Evolutionary conservation across 2,888 invertebrate species (phyloP).

Genomic region (Halictus ligatus): DNA sequence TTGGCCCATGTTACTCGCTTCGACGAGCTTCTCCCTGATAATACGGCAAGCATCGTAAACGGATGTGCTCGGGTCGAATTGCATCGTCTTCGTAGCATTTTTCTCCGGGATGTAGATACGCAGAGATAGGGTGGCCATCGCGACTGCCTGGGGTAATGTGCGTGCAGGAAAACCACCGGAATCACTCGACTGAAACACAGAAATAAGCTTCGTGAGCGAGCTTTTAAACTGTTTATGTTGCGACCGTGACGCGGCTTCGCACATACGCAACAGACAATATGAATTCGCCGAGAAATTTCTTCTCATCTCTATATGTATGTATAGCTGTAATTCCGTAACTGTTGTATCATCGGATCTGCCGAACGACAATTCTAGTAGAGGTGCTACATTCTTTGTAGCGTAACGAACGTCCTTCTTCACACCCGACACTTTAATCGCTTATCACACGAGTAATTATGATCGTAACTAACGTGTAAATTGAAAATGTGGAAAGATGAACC

Average conservation of each 20-base stretch:
- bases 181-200: slow-evolving; percentile 78
- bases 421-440: too few species aligned
- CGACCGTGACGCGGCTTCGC: background rate
- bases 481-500: background rate
- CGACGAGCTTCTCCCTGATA: slow-evolving; percentile 97
- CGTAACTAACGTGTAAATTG: background rate
- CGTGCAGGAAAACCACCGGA: slow-evolving; percentile 78
- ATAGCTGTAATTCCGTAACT: too few species aligned
- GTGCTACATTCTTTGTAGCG: too few species aligned
- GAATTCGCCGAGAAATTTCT: background rate
- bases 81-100: slow-evolving; percentile 98
- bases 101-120: slow-evolving; percentile 94
- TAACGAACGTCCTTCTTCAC: too few species aligned
- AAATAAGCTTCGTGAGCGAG: slow-evolving; percentile 9
- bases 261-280: slow-evolving; percentile 12
- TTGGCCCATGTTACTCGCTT: slow-evolving; percentile 93
- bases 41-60: slow-evolving; percentile 98
- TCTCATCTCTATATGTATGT: background rate
- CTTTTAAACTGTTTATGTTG: background rate
- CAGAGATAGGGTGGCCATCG: slow-evolving; percentile 91
- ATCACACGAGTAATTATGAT: too few species aligned
- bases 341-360: too few species aligned
- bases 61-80: slow-evolving; percentile 97
- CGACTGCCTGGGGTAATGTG: slow-evolving; percentile 76
- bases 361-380: too few species aligned